Conservation (phyloP, 2,797 vertebrate species). For the Columba guinea region DNA sequence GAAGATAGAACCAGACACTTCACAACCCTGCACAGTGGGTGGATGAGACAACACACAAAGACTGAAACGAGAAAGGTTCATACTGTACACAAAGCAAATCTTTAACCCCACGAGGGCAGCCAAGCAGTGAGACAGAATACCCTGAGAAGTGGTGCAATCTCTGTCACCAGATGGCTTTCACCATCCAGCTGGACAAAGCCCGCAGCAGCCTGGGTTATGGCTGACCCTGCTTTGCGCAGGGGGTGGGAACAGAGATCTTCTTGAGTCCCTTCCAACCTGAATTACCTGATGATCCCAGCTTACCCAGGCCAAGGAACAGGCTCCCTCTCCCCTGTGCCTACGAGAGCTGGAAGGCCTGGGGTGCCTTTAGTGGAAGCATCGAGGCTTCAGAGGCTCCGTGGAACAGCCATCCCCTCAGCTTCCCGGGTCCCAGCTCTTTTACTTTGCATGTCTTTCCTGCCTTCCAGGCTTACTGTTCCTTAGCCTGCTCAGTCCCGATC, state of each 20-base stretch:
- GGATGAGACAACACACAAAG: neutral
- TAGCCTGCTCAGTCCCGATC: fast-evolving
- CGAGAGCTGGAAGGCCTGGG: fast-evolving
- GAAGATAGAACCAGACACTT: neutral
- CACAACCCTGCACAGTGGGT: fast-evolving
- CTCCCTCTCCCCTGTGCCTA: neutral
- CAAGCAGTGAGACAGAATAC: neutral
- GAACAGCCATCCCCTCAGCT: neutral
- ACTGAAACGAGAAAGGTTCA: neutral
- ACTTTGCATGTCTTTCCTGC: neutral
- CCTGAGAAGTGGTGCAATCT: fast-evolving
- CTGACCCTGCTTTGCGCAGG: neutral
- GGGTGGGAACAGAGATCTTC: neutral
- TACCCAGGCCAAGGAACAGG: neutral
- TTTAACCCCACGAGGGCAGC: fast-evolving
- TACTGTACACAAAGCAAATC: fast-evolving
- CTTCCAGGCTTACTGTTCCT: fast-evolving
- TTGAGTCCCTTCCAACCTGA: neutral
- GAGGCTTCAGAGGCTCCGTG: neutral
- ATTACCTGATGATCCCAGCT: neutral
- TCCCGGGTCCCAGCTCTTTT: too few species aligned
- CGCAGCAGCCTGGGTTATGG: neutral
- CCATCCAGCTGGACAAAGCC: neutral
- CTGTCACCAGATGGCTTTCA: neutral
- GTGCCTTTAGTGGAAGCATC: neutral